Evolutionary conservation across 2,113 vertebrate genomes (phyloP).

Genomic region (Sprattus sprattus): DNA sequence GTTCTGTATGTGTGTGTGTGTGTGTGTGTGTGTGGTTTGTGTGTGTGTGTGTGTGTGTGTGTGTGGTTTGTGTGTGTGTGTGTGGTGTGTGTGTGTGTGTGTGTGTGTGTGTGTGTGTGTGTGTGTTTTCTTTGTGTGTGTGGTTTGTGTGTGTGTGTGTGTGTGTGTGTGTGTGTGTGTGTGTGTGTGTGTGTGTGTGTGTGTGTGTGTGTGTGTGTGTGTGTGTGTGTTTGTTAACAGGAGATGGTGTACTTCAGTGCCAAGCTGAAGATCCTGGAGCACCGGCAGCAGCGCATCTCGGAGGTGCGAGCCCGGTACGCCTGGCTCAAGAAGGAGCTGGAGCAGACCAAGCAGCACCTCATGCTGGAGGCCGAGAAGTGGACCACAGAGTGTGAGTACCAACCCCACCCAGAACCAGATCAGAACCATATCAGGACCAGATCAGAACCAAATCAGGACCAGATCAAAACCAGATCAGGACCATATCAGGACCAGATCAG

Average conservation of each 20-base stretch:
- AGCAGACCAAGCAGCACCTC: constrained; percentile 90
- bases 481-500: too few relatives aligned
- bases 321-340: constrained; percentile 94
- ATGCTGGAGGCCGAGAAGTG: constrained; percentile 97
- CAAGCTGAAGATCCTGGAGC: constrained; percentile 87
- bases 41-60: background rate
- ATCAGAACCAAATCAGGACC: background rate
- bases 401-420: background rate
- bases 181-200: background rate
- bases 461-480: too few relatives aligned
- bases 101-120: background rate
- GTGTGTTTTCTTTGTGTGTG: background rate
- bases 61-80: too few relatives aligned
- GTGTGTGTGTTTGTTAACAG: constrained; percentile 58
- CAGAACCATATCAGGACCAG: background rate
- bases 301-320: constrained; percentile 93
- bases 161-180: too few relatives aligned
- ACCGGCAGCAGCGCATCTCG: constrained; percentile 92
- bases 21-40: background rate
- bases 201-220: background rate
- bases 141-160: too few relatives aligned
- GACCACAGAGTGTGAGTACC: constrained; percentile 65
- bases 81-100: background rate
- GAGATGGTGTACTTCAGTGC: constrained; percentile 82
- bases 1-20: background rate